Base-by-base conservation (phyloP, 1,140 invertebrate genomes). In the Neodiprion virginianus region DNA sequence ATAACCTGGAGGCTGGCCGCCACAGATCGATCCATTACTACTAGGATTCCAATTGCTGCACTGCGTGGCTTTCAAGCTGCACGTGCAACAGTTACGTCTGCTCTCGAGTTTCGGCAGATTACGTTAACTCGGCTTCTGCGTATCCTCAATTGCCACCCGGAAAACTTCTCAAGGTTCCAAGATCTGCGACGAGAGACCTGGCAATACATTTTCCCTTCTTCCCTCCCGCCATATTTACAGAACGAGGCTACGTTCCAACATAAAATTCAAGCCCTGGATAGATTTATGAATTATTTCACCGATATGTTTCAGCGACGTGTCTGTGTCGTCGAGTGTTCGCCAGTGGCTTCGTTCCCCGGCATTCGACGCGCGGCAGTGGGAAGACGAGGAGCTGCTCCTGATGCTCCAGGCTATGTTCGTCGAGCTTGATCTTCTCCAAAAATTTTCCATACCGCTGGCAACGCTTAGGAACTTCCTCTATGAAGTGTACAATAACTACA, bases 401-500 rank as follows among this genome's bases (percentile, higher is more conserved):
- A 90, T 96, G 75, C 88, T 96, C 74, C 93, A 95, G 84, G 94
- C 94, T 79, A 96, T 96, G 95, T 96, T 94, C 88, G 87, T 94
- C 75, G 95, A 96, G 82, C 89, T 96, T 75, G 92, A 93, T 67
- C 91, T 96, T 76, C 90, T 92, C 71, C 89, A 91, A 78, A 95
- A 93, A 87, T 96, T 96, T 84, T 93, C 93, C 86, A 95, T 96
- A 82, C 92, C 94, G 80, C 90, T 94, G 81, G 89, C 90, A 67
- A 92, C 90, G n/a, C 87, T 95, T 61, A 89, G 93, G 68, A 92
- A 92, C 81, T 95, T 95, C 87, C 90, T 95, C 65, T 94, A 93
- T 81, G 92, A 93, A 85, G 94, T 96, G 53, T 96, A 96, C 84
- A 94, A 96, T 84, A 95, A 96, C 87, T 97, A 97, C 89, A 94